These are phyloP conservation scores for Bubo bubo DNA, from an alignment of 2,113 vertebrate species.

Conservation along the genomic window DNA sequence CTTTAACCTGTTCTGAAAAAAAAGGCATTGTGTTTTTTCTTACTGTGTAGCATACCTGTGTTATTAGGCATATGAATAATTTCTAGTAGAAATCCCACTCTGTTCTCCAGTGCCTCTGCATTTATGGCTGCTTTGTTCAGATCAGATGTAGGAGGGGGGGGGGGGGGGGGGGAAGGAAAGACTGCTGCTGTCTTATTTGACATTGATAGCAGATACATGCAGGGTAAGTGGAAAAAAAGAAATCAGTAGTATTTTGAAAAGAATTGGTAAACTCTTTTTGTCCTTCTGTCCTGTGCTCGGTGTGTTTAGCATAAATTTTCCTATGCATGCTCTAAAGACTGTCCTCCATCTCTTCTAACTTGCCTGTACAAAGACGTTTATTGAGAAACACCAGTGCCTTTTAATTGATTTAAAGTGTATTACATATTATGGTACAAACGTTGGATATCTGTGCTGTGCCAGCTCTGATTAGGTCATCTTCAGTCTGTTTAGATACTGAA, in stretches of 20 bases:
- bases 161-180: too few species aligned
- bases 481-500: background rate
- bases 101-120: background rate
- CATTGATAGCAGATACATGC: background rate
- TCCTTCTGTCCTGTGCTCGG: background rate
- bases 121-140: background rate
- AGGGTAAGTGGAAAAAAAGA: background rate
- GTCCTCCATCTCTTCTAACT: background rate
- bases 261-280: background rate
- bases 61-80: background rate
- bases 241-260: background rate
- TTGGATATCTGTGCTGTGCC: background rate
- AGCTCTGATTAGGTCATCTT: background rate
- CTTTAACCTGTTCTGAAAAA: background rate
- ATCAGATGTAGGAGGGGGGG: background rate
- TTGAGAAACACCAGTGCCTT: slow-evolving; percentile 1
- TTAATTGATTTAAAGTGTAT: background rate
- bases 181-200: background rate
- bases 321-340: background rate
- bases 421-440: background rate
- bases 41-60: background rate
- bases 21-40: background rate
- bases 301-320: background rate
- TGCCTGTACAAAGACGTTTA: background rate
- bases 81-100: background rate